Conservation (phyloP, 1,140 invertebrate species). For the Drosophila obscura region DNA sequence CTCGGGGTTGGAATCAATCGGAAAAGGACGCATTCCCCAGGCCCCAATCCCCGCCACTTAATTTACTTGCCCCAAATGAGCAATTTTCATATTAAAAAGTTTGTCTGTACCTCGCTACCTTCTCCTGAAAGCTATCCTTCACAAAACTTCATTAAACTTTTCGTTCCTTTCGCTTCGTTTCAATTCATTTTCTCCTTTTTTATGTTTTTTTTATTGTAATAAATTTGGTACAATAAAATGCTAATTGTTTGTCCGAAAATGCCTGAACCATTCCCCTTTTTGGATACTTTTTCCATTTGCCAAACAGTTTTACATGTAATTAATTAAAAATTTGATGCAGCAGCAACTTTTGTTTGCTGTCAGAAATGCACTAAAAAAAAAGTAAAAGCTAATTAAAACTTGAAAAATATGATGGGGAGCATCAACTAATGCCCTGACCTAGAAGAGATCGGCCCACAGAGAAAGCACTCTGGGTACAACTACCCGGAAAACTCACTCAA, state of each 20-base stretch:
- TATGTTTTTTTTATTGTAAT: conserved; percentile 17
- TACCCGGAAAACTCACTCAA: conserved; percentile 26
- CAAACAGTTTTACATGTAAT: conserved; percentile 69
- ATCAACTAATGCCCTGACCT: conserved; percentile 45
- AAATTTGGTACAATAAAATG: conserved; percentile 57
- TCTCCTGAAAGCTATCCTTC: conserved; percentile 45
- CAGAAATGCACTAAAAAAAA: conserved; percentile 55
- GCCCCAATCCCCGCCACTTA: conserved; percentile 13
- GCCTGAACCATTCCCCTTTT: not conserved
- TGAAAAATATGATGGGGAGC: conserved; percentile 55
- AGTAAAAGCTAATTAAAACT: conserved; percentile 76
- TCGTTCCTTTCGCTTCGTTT: conserved; percentile 14
- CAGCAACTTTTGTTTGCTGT: conserved; percentile 61
- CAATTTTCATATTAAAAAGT: conserved; percentile 77
- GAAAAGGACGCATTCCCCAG: conserved; percentile 16
- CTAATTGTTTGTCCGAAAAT: conserved; percentile 71
- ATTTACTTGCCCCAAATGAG: conserved; percentile 42
- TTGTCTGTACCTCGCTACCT: conserved; percentile 24
- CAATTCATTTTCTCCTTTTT: conserved; percentile 14
- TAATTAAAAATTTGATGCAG: conserved; percentile 76
- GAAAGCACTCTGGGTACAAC: not conserved
- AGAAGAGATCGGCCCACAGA: conserved; percentile 44
- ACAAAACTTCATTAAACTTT: conserved; percentile 62
- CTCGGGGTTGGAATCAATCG: conserved; percentile 22
- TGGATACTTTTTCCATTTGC: conserved; percentile 31